A percentile compares a stretch with the other conserved stretches of the same genome.
These are phyloP conservation scores for Drepanosiphum platanoidis DNA, from an alignment of 2,888 invertebrate species.

Conservation along the genomic window DNA sequence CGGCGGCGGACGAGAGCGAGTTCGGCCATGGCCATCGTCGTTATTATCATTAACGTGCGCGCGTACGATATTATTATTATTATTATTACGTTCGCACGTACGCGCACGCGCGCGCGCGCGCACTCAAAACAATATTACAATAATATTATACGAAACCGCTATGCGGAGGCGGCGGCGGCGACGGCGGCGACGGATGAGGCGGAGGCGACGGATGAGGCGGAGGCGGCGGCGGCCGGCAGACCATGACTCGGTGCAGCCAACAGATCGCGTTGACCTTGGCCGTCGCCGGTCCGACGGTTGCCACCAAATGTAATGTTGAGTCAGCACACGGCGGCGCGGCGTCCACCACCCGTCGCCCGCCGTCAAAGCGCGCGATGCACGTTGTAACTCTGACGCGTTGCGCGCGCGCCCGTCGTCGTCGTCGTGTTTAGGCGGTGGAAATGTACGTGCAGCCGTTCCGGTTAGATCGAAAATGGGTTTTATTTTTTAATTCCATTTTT, in stretches of 20 bases:
- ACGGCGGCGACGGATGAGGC: conserved; percentile 21
- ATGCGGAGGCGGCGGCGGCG: conserved; percentile 34
- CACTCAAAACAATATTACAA: neutral
- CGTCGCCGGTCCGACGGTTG: conserved; percentile 37
- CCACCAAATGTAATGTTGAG: conserved; percentile 61
- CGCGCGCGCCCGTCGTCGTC: neutral
- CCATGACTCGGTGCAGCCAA: conserved; percentile 53
- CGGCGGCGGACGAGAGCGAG: neutral
- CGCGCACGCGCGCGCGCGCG: neutral
- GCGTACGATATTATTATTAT: neutral
- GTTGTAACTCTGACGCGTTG: neutral
- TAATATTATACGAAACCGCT: conserved; percentile 29
- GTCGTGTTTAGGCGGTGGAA: conserved; percentile 53
- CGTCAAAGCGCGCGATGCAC: neutral
- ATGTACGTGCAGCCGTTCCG: conserved; percentile 61
- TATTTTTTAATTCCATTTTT: conserved; percentile 9
- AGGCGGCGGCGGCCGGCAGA: conserved; percentile 39
- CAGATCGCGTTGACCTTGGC: conserved; percentile 60
- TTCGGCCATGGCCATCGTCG: neutral
- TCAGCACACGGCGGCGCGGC: conserved; percentile 47
- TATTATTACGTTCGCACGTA: neutral
- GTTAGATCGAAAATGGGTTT: conserved; percentile 35
- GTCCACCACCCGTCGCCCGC: neutral
- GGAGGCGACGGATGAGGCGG: conserved; percentile 30
- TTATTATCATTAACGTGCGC: neutral